Conservation (phyloP, 2,888 invertebrate genomes). For the Acleris literana region DNA sequence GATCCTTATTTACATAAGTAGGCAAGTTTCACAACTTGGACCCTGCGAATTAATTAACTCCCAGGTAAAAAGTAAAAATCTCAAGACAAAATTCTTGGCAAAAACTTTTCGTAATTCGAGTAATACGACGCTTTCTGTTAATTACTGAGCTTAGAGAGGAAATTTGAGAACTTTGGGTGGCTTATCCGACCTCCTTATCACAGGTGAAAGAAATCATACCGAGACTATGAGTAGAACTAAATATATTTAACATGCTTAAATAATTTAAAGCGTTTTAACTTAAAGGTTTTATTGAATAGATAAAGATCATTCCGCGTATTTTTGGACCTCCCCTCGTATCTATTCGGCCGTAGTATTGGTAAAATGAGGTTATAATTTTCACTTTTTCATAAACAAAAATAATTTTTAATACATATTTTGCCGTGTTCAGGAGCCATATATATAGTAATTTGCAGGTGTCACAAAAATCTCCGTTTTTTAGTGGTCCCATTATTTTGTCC, state of each 20-base stretch:
- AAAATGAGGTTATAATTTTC: too few species aligned
- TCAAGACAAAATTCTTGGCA: slow-evolving; percentile 59
- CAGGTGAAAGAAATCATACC: slow-evolving; percentile 33
- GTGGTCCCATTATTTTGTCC: too few species aligned
- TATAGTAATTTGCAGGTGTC: too few species aligned
- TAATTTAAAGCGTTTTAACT: too few species aligned
- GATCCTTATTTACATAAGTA: slow-evolving; percentile 70
- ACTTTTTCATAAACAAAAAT: too few species aligned
- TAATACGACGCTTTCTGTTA: slow-evolving; percentile 68
- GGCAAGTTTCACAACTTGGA: slow-evolving; percentile 63
- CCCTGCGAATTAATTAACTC: slow-evolving; percentile 75
- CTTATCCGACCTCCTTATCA: slow-evolving; percentile 45
- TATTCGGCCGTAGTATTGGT: too few species aligned
- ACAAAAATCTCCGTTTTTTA: too few species aligned
- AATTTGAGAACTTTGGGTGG: slow-evolving; percentile 61
- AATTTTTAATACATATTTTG: too few species aligned
- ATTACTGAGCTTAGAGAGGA: slow-evolving; percentile 57
- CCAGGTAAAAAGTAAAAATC: slow-evolving; percentile 68
- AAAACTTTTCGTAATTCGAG: slow-evolving; percentile 65
- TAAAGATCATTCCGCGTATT: too few species aligned
- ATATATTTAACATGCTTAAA: neutral
- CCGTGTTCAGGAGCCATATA: too few species aligned
- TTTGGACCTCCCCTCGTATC: too few species aligned
- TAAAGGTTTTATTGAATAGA: too few species aligned
- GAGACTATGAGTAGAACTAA: neutral